Conservation (phyloP, 2,113 vertebrate species). For the Passer domesticus region DNA sequence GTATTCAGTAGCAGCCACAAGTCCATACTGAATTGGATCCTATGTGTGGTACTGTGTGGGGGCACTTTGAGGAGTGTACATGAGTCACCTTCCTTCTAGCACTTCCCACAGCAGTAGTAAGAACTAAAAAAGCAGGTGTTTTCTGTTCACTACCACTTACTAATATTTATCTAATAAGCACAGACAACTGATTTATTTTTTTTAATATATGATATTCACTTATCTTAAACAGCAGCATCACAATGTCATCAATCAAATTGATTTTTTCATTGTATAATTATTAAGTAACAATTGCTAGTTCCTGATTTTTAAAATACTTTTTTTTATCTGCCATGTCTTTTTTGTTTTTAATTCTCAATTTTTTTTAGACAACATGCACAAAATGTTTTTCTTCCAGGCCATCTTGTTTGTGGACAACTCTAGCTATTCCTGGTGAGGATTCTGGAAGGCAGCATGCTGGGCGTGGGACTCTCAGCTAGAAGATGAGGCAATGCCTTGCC, state of each 20-base stretch:
- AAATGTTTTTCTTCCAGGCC: neutral
- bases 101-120: neutral
- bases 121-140: neutral
- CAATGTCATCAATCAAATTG: neutral
- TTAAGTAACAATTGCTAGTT: neutral
- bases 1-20: neutral
- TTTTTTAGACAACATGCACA: neutral
- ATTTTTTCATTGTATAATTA: neutral
- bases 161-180: neutral
- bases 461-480: neutral
- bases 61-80: too few relatives aligned
- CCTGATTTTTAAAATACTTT: neutral
- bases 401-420: neutral
- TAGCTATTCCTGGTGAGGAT: neutral
- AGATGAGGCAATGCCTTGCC: neutral
- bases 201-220: neutral
- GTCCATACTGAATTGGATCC: neutral
- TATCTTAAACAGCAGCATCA: neutral
- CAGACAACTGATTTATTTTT: neutral
- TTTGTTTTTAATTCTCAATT: neutral
- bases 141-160: neutral
- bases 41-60: fast-evolving
- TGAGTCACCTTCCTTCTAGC: neutral
- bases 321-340: neutral
- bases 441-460: neutral